phyloP scores from a whole-genome alignment of 2,113 vertebrate genomes.

The Oncorhynchus nerka region DNA sequence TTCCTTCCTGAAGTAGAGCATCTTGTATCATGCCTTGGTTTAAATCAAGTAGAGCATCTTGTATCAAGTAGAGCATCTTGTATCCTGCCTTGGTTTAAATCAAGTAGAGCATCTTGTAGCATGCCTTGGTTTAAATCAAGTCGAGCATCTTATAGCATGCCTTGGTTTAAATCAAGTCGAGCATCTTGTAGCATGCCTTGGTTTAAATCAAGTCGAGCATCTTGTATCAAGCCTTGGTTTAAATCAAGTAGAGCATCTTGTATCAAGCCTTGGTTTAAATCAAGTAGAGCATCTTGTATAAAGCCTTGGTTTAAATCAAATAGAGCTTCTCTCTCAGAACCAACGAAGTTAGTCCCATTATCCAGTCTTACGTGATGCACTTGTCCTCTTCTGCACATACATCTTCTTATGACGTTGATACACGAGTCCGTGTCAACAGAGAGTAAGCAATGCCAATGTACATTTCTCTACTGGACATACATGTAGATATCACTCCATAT shows the following conservation, averaged over 20 bases:
- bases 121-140: neutral
- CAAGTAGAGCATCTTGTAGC: neutral
- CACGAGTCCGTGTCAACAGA: neutral
- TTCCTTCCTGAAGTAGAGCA: neutral
- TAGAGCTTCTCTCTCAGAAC: neutral
- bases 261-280: neutral
- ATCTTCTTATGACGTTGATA: neutral
- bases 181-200: neutral
- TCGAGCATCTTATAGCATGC: neutral
- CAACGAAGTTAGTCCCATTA: slow-evolving; percentile 4
- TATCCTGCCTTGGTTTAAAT: neutral
- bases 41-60: neutral
- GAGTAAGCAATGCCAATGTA: neutral
- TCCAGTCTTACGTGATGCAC: neutral
- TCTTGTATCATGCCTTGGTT: no score
- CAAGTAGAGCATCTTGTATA: neutral
- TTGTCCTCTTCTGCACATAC: neutral
- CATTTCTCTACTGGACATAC: neutral
- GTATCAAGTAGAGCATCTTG: neutral
- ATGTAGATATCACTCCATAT: neutral
- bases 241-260: neutral
- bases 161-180: neutral
- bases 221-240: no score
- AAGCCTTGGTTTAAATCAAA: neutral
- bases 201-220: neutral